Conservation (phyloP, 1,140 invertebrate species). For the Drosophila yakuba region DNA sequence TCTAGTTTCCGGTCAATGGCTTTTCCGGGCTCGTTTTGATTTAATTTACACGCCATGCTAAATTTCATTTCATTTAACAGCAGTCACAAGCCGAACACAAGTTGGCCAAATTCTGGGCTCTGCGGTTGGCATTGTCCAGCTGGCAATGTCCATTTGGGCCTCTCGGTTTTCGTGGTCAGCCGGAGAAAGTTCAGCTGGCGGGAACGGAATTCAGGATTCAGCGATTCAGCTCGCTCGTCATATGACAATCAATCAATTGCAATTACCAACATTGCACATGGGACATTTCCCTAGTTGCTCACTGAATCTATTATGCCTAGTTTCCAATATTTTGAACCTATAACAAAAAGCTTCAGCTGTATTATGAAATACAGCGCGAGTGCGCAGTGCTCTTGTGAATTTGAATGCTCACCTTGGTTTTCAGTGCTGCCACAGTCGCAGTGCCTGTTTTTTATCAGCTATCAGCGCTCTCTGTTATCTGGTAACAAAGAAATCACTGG, state of each 20-base stretch:
- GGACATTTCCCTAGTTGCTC: not conserved
- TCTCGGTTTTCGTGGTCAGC: constrained; percentile 1
- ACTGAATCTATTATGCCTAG: not conserved
- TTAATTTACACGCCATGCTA: constrained; percentile 31
- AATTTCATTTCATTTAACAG: constrained; percentile 51
- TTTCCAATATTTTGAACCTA: too few relatives aligned
- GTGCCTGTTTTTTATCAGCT: constrained; percentile 12
- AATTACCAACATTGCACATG: not conserved
- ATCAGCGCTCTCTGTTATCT: constrained; percentile 28
- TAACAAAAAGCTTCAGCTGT: too few relatives aligned
- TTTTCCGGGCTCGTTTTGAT: constrained; percentile 23
- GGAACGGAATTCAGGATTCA: constrained; percentile 3
- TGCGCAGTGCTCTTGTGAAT: not conserved
- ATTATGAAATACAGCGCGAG: too few relatives aligned
- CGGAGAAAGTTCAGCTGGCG: constrained; percentile 1
- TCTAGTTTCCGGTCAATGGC: constrained; percentile 34
- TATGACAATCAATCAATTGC: constrained; percentile 7
- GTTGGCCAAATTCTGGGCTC: constrained; percentile 13
- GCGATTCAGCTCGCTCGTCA: constrained; percentile 1
- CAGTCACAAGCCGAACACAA: not conserved
- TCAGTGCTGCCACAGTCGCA: not conserved
- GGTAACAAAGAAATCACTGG: constrained; percentile 50
- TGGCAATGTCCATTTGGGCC: not conserved
- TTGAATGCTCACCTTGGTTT: constrained; percentile 4
- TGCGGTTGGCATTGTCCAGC: constrained; percentile 13